A percentile compares a stretch with the other conserved stretches of the same genome.
Evolutionary conservation across 2,797 vertebrate genomes (phyloP).

Genomic region (Hippopotamyrus pictus): DNA sequence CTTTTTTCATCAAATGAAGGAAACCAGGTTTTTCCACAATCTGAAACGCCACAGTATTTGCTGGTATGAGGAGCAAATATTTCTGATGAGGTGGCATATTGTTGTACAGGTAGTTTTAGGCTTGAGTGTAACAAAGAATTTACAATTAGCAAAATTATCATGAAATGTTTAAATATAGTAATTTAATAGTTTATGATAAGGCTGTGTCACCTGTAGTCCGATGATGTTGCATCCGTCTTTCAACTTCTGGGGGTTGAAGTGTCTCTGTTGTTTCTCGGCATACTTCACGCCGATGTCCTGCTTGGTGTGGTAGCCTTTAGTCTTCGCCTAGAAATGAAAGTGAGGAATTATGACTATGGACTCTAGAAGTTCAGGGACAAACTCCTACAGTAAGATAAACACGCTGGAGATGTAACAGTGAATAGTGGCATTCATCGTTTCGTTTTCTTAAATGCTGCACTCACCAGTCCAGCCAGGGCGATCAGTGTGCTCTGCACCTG

Average conservation of each 20-base stretch:
- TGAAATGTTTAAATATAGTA: background rate
- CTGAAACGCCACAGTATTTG: background rate
- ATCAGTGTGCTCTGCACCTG: slow-evolving; percentile 89
- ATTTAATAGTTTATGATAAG: background rate
- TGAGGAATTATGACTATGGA: background rate
- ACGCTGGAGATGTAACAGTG: background rate
- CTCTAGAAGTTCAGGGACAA: background rate
- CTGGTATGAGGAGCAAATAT: background rate
- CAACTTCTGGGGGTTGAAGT: slow-evolving; percentile 78
- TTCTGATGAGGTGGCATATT: background rate
- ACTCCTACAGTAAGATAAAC: background rate
- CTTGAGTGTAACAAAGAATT: background rate
- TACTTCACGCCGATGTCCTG: slow-evolving; percentile 84
- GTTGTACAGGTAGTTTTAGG: background rate
- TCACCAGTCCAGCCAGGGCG: slow-evolving; percentile 83
- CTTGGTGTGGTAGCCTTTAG: slow-evolving; percentile 77
- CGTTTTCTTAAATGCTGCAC: slow-evolving; percentile 28
- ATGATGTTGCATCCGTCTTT: slow-evolving; percentile 83
- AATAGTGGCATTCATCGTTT: background rate
- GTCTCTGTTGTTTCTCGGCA: slow-evolving; percentile 80
- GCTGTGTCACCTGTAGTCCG: slow-evolving; percentile 73
- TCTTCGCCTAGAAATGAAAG: slow-evolving; percentile 69
- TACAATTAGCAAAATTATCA: background rate
- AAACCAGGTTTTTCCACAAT: background rate
- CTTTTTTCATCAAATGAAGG: background rate